Evolutionary conservation across 2,888 invertebrate species (phyloP), one percentile per base, ranked within the genome.

Genomic region (Gonocerus acuteangulatus): DNA sequence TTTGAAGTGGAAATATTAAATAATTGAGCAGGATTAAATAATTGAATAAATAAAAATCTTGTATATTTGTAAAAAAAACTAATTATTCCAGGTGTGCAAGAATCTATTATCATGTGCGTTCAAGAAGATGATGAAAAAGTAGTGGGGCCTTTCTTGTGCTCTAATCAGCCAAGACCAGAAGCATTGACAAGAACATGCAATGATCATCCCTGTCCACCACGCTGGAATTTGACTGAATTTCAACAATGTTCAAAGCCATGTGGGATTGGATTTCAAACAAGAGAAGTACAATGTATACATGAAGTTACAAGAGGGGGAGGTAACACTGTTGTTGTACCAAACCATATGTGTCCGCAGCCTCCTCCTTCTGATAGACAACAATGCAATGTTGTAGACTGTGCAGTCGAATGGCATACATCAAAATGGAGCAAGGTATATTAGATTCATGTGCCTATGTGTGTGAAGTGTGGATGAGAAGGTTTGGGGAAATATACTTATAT

Each of bases 381-480:
- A 72, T 96, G 96, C 78, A 94, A 94, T 73, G 87, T 91, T 0
- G 80, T 91, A 61, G 92, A 95, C 75, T 96, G 96, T 71, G 93
- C 94, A 0, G 87, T 94, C 1, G 79, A 85, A 66, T 96, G 95
- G 96, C 86, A 86, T 68, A 79, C 86, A 0, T 86, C 86, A 0
- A 86, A 89, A 52, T 95, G 95, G 95, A 84, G 87, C 19, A 87
- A 79, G 75, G 82, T 81, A 71, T n/a, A n/a, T n/a, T n/a, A n/a
- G n/a, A n/a, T n/a, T n/a, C n/a, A n/a, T n/a, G 69, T 60, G 32
- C 22, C 22, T 21, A 7, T 21, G 11, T 23, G n/a, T n/a, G n/a
- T n/a, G n/a, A n/a, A n/a, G n/a, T n/a, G n/a, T n/a, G n/a, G n/a
- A n/a, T n/a, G n/a, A n/a, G n/a, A n/a, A n/a, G n/a, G n/a, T n/a